A percentile compares a stretch with the other conserved stretches of the same genome.
phyloP scores from a whole-genome alignment of 2,797 vertebrate species.

The Lemur catta region DNA sequence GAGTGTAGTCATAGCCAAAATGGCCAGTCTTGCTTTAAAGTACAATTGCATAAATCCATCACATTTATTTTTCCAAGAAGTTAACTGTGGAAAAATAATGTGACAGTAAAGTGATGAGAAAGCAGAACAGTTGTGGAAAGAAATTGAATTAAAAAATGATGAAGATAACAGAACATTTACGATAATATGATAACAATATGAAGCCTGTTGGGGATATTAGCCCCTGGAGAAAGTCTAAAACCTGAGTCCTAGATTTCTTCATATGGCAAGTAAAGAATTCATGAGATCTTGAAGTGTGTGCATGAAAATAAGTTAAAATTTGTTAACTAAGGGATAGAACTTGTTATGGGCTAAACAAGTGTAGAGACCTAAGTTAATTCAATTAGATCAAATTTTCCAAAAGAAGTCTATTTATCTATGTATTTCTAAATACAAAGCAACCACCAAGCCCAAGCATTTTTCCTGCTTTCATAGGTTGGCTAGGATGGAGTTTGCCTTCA shows the following conservation, averaged over 20 bases:
- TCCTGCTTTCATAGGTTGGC: not conserved
- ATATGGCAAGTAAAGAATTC: not conserved
- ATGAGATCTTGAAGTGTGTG: not conserved
- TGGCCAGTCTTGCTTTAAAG: conserved; percentile 40
- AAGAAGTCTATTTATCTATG: not conserved
- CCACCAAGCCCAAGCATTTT: not conserved
- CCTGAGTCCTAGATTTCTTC: not conserved
- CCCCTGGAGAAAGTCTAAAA: not conserved
- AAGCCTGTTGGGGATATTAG: not conserved
- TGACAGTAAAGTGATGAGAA: conserved; percentile 36
- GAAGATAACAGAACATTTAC: conserved; percentile 14
- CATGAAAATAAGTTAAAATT: not conserved
- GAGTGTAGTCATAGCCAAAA: not conserved
- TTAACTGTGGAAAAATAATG: conserved; percentile 60
- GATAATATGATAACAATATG: not conserved
- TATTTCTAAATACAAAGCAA: not conserved
- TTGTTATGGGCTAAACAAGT: not conserved
- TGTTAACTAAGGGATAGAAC: not conserved
- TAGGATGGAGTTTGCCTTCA: not conserved
- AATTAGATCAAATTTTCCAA: not conserved
- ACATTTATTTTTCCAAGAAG: conserved; percentile 58
- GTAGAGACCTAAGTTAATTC: not conserved
- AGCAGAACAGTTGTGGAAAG: not conserved
- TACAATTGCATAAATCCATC: conserved; percentile 45
- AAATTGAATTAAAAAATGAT: not conserved